A percentile compares a stretch with the other conserved stretches of the same genome.
Evolutionary conservation across 1,140 invertebrate species (phyloP).

Genomic region (Bombus consobrinus): DNA sequence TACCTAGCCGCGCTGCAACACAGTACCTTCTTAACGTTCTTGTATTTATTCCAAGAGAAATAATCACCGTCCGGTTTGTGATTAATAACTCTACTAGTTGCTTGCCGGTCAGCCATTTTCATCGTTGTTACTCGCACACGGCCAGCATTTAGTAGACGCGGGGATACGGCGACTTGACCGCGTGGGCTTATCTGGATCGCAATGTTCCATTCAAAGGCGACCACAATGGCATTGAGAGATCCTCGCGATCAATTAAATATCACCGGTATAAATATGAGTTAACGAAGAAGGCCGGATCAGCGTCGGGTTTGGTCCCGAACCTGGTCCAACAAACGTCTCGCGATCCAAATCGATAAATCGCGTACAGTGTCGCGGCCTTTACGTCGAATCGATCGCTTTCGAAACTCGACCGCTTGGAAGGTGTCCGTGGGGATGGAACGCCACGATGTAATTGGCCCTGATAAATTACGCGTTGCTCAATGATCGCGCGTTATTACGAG

Average conservation of each 20-base stretch:
- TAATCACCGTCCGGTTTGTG: conserved; percentile 45
- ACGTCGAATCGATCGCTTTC: conserved; percentile 46
- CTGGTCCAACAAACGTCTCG: no score
- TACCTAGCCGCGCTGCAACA: neutral
- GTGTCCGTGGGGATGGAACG: conserved; percentile 9
- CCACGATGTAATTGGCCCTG: conserved; percentile 52
- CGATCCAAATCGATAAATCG: conserved; percentile 44
- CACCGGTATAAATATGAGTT: conserved; percentile 53
- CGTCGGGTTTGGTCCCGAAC: neutral
- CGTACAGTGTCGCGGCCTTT: neutral
- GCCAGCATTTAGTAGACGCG: neutral
- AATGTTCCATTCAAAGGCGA: conserved; percentile 32
- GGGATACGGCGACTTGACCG: neutral
- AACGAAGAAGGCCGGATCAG: conserved; percentile 25
- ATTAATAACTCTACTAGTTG: conserved; percentile 52
- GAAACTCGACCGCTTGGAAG: conserved; percentile 37
- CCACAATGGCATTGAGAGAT: conserved; percentile 30
- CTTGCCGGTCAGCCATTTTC: conserved; percentile 31
- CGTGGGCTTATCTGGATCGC: conserved; percentile 31
- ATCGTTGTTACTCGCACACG: conserved; percentile 1
- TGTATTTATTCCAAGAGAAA: conserved; percentile 25
- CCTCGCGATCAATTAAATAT: conserved; percentile 47
- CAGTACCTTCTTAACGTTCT: neutral
- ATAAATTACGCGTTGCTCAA: conserved; percentile 50
- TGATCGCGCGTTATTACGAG: conserved; percentile 35